Conservation (phyloP, 2,113 vertebrate genomes). For the Myxocyprinus asiaticus region DNA sequence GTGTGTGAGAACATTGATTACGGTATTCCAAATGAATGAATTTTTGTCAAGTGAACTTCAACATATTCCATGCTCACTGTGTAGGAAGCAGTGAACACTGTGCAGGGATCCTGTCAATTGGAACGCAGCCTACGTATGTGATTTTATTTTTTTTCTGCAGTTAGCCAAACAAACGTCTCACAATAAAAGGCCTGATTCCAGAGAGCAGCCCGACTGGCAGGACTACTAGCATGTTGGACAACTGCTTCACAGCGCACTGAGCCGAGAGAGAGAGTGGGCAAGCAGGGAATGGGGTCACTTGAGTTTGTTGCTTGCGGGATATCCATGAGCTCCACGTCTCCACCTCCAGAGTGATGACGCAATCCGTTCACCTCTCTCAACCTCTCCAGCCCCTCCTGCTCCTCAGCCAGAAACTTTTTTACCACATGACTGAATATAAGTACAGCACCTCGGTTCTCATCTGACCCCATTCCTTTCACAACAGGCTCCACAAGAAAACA, state of each 20-base stretch:
- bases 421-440: conserved; percentile 20
- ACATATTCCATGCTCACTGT: no score
- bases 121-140: conserved; percentile 32
- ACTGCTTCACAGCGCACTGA: conserved; percentile 70
- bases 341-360: conserved; percentile 64
- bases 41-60: no score
- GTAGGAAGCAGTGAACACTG: not conserved
- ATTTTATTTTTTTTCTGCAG: conserved; percentile 8
- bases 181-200: conserved; percentile 66
- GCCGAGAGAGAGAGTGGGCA: conserved; percentile 24
- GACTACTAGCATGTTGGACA: conserved; percentile 71
- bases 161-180: conserved; percentile 61
- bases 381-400: conserved; percentile 66
- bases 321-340: conserved; percentile 67
- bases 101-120: not conserved
- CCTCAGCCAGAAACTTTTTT: conserved; percentile 51
- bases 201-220: conserved; percentile 66
- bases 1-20: no score
- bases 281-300: conserved; percentile 71
- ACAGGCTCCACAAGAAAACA: not conserved
- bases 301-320: conserved; percentile 75
- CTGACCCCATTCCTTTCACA: not conserved
- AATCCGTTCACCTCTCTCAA: conserved; percentile 62
- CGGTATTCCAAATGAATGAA: no score
- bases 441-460: not conserved